Conservation (phyloP, 2,797 vertebrate genomes). For the Varecia variegata region DNA sequence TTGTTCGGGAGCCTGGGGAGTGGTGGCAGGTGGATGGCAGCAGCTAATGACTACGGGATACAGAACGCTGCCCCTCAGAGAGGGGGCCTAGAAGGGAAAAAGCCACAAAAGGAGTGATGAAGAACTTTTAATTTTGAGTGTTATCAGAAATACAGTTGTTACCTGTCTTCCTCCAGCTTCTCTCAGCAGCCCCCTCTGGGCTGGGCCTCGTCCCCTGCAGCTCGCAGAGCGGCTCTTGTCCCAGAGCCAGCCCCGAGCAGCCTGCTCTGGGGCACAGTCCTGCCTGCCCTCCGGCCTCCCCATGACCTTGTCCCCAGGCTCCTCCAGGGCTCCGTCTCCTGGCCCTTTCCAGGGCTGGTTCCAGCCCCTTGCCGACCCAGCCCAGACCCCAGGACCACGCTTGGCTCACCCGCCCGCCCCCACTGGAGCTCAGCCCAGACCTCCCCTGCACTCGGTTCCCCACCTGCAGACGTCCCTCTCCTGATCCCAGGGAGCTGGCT, state of each 20-base stretch:
- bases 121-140: background rate
- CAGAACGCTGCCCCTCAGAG: fast-evolving
- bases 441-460: fast-evolving
- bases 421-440: background rate
- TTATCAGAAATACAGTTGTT: fast-evolving
- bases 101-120: fast-evolving
- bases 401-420: background rate
- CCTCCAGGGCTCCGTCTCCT: background rate
- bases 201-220: fast-evolving
- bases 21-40: too few species aligned
- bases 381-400: background rate
- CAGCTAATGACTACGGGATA: background rate
- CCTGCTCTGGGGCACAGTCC: fast-evolving
- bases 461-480: fast-evolving
- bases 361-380: background rate
- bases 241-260: too few species aligned
- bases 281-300: background rate
- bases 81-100: too few species aligned
- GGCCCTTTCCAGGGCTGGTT: background rate
- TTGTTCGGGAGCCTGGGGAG: background rate
- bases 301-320: background rate
- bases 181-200: fast-evolving
- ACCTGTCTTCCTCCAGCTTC: fast-evolving
- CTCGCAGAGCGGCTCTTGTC: background rate
- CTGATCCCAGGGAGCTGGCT: background rate